These are phyloP conservation scores for Callipepla californica DNA, from an alignment of 2,113 vertebrate species.

Conservation along the genomic window DNA sequence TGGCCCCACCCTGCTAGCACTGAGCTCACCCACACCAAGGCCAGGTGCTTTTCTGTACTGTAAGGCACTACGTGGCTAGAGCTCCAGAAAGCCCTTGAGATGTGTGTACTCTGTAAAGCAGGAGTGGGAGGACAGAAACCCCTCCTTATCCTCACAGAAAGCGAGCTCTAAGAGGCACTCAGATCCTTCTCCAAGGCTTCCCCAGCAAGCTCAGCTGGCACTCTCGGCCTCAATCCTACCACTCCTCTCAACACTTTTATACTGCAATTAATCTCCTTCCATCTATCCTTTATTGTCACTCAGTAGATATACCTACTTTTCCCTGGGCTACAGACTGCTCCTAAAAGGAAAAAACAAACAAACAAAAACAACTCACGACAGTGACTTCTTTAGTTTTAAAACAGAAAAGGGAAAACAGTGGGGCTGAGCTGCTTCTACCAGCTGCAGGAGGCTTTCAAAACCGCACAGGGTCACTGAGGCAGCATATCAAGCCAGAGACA, in stretches of 20 bases:
- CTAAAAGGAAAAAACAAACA: neutral
- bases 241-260: neutral
- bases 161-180: neutral
- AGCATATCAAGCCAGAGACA: neutral
- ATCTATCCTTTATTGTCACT: neutral
- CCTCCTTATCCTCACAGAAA: neutral
- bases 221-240: neutral
- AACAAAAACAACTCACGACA: neutral
- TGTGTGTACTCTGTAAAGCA: accelerated
- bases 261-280: neutral
- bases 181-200: neutral
- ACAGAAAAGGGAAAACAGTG: neutral
- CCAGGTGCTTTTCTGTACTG: neutral
- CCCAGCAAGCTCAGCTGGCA: neutral
- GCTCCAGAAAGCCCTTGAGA: neutral
- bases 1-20: neutral
- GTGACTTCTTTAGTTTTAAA: neutral
- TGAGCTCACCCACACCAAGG: neutral
- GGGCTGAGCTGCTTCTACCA: neutral
- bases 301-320: neutral
- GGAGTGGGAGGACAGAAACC: neutral
- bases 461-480: neutral
- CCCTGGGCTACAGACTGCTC: neutral
- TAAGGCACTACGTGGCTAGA: neutral
- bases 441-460: neutral